Base-by-base conservation (phyloP, 2,113 vertebrate genomes). In the Lathamus discolor region DNA sequence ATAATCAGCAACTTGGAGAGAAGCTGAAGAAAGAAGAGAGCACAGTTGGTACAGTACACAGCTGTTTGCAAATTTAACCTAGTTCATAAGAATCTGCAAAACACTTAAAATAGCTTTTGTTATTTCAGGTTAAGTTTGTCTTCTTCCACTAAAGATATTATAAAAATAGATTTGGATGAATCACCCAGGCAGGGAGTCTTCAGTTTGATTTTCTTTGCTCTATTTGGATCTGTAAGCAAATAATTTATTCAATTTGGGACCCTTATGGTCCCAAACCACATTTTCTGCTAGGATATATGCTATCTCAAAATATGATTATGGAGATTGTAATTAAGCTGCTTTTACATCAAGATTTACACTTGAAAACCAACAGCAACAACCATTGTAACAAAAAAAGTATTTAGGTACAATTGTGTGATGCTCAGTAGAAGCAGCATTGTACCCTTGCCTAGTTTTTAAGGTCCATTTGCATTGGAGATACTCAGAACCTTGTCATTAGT, bases 1-100 rank as follows among this genome's bases (percentile, higher is more conserved):
- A 99, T 83, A 99, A 99, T 97, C 97, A 98, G 95, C 98, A 92
- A 88, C 97, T 97, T 55, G 87, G 98, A 75, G 98, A 99, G 67
- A 98, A 91, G 82, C 63, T 98, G 43, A 97, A 92, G 75, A 98
- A 98, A 94, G 98, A 98, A 52, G 98, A 97, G 49, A 97, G 98
- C 93, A 99, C 97, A 62, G 93, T 99, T 51, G 99, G 99, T 99
- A 99, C 88, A 74, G 62, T 66, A 78, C n/a, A 87, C 25, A 39
- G 49, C n/a, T 95, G 27, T 51, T 72, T 48, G 25, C 35, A 77
- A 29, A 86, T 90, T 74, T 83, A 84, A 72, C 23, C 19, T 66
- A 61, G 3, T 61, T 83, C 64, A 39, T 76, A 79, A 49, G 75
- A 66, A 59, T 12, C 5, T 63, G 19, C 18, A 41, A 67, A 92